phyloP scores from a whole-genome alignment of 2,113 vertebrate species.

The Pterocles orientalis region DNA sequence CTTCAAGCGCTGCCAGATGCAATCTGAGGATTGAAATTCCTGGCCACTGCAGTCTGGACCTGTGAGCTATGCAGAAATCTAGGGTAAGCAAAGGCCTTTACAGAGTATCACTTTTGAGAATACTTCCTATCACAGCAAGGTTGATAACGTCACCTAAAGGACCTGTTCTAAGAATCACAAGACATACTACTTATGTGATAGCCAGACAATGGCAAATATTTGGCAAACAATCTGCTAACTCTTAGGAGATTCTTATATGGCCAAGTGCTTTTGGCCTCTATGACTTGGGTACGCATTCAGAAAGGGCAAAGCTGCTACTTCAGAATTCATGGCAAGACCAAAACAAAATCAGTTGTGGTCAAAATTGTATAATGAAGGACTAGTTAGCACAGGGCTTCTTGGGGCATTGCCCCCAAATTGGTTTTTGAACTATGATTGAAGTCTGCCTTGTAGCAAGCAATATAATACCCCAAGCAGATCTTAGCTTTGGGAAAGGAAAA shows the following conservation, averaged over 20 bases:
- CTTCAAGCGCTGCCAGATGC: not conserved
- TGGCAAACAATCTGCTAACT: not conserved
- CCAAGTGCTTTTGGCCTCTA: not conserved
- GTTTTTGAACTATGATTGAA: not conserved
- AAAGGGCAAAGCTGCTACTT: not conserved
- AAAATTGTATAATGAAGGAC: not conserved
- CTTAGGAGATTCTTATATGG: no score
- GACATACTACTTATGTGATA: not conserved
- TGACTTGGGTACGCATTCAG: accelerated
- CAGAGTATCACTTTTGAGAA: not conserved
- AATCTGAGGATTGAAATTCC: not conserved
- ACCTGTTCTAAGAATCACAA: not conserved
- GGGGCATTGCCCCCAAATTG: not conserved
- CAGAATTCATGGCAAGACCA: not conserved
- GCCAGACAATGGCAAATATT: not conserved
- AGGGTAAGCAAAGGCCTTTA: not conserved
- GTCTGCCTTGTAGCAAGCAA: not conserved
- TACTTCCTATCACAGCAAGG: not conserved
- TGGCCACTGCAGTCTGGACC: not conserved
- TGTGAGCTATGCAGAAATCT: not conserved
- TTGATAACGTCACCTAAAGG: not conserved
- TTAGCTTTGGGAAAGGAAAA: not conserved
- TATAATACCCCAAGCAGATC: not conserved
- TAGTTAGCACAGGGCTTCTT: not conserved
- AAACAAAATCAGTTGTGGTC: not conserved